Conservation (phyloP, 2,113 vertebrate genomes). For the Pluvianellus socialis region DNA sequence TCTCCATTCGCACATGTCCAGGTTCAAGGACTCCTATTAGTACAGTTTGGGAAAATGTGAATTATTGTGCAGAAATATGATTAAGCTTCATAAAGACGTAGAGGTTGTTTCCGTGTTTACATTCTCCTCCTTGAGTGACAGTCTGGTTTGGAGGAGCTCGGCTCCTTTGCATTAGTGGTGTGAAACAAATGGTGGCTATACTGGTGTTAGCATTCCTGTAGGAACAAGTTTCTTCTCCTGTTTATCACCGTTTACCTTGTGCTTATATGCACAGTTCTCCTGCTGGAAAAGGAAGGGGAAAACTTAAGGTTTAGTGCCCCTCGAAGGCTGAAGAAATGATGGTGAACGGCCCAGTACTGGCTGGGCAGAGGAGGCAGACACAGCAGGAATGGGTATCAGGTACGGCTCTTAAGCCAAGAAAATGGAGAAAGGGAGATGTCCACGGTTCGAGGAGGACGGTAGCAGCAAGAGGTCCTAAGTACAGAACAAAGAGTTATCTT, state of each 20-base stretch:
- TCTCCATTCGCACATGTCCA: fast-evolving
- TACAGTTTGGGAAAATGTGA: background rate
- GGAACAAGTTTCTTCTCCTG: background rate
- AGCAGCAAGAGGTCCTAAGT: background rate
- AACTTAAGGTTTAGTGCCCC: background rate
- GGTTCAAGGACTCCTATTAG: background rate
- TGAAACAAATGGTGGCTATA: background rate
- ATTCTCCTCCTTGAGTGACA: background rate
- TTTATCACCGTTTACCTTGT: background rate
- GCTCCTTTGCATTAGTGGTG: background rate
- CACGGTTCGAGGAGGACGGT: background rate
- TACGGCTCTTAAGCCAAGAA: background rate
- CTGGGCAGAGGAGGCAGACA: background rate
- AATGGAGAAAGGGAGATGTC: background rate
- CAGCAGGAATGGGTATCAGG: background rate
- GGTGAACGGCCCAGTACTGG: background rate
- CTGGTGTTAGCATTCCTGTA: background rate
- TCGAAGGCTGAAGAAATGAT: background rate
- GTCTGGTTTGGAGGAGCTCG: background rate
- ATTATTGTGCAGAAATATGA: background rate
- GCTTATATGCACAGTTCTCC: background rate
- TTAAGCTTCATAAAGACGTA: background rate
- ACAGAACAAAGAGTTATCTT: background rate
- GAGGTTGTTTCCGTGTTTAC: background rate
- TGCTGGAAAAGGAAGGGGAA: background rate